Evolutionary conservation across 2,113 vertebrate genomes (phyloP), one percentile per base, ranked within the genome.

Genomic region (Reinhardtius hippoglossoides): DNA sequence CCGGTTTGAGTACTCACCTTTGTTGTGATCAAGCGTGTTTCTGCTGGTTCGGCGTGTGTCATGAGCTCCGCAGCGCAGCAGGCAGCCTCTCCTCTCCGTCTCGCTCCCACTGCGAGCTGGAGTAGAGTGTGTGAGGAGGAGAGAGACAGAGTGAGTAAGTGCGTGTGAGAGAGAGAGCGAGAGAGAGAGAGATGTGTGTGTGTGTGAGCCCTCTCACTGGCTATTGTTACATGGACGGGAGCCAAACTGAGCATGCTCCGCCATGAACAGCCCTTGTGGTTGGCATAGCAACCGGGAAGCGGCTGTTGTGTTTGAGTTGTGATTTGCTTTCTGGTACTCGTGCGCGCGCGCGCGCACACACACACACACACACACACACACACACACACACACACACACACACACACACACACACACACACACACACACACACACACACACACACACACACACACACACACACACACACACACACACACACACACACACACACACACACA

Each of bases 221-320:
- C 92, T 92, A 89, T 92, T 91, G 90, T 93, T 91, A 87, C 80
- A 63, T 82, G 83, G 74, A 72, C 62, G 37, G 26, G 48, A 79
- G 82, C 57, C 89, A 61, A 24, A 91, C 90, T 88, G 91, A 93
- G 91, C 93, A 93, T 92, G 92, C 91, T 91, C 93, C 82, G n/a
- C 72, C 71, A 48, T 83, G 86, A 91, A 88, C 87, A 85, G 84
- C 84, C 87, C 86, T 88, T 57, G 61, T 13, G 69, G 89, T 93
- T 80, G 90, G 79, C 82, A 89, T 89, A 86, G 93, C 74, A 85
- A 93, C 90, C 56, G 71, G 80, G 74, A 91, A 92, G 90, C 87
- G 67, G 80, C 69, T 50, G 67, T 62, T 42, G 58, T n/a, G 62
- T 67, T 81, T 48, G 48, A 81, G 72, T 73, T 71, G 67, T 55